Evolutionary conservation across 2,888 invertebrate genomes (phyloP).

Genomic region (Archips xylosteana): DNA sequence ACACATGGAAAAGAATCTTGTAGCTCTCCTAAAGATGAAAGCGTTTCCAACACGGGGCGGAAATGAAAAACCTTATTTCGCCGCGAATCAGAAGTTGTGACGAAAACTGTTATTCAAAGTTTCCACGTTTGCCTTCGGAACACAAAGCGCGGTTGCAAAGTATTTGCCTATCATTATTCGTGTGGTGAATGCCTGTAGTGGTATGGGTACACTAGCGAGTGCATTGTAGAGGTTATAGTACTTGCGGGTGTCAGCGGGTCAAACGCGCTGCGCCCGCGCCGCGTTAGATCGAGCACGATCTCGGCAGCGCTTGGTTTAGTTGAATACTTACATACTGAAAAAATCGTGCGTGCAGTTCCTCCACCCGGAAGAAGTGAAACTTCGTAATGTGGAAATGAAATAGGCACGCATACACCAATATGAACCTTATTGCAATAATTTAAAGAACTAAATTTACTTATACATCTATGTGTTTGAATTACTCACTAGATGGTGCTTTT

Average conservation of each 20-base stretch:
- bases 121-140: not conserved
- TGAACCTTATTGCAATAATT: too few relatives aligned
- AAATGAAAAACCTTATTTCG: slow-evolving; percentile 3
- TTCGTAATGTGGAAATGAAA: too few relatives aligned
- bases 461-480: too few relatives aligned
- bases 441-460: too few relatives aligned
- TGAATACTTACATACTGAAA: not conserved
- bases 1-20: not conserved
- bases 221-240: not conserved
- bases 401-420: too few relatives aligned
- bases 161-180: not conserved
- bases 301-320: not conserved
- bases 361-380: too few relatives aligned
- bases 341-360: too few relatives aligned
- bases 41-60: not conserved
- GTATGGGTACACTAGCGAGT: not conserved
- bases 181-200: not conserved
- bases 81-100: not conserved
- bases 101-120: not conserved
- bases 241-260: slow-evolving; percentile 6
- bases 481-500: too few relatives aligned
- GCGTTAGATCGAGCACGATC: not conserved
- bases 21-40: not conserved
- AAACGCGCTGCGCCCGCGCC: slow-evolving; percentile 5
- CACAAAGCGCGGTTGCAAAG: not conserved